Conservation (phyloP, 2,113 vertebrate genomes). For the Pleuronectes platessa region DNA sequence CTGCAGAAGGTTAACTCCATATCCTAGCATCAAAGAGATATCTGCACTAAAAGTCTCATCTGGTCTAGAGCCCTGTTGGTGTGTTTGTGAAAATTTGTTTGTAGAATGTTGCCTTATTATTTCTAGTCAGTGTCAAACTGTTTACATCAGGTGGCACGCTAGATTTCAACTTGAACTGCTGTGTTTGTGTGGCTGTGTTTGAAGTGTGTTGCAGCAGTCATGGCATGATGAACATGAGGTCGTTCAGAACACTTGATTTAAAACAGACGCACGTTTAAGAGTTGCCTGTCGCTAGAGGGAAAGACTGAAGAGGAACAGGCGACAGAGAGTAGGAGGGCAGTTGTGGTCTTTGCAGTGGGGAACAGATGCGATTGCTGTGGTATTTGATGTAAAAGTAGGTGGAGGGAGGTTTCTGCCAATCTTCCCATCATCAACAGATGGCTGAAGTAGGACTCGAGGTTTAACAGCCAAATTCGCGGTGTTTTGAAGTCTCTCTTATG, state of each 20-base stretch:
- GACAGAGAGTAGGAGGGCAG: conserved; percentile 41
- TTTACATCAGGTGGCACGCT: background rate
- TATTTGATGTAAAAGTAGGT: conserved; percentile 35
- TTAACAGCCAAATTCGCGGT: conserved; percentile 12
- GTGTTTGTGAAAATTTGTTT: background rate
- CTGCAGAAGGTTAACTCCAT: background rate
- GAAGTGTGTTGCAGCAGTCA: conserved; percentile 25
- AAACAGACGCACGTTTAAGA: conserved; percentile 65
- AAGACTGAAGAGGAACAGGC: conserved; percentile 38
- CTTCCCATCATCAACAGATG: background rate
- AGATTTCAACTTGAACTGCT: background rate
- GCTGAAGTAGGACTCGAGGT: conserved; percentile 18
- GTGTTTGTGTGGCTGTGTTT: conserved; percentile 15
- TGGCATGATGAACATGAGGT: conserved; percentile 50
- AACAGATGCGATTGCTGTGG: conserved; percentile 41
- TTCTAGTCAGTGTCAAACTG: too few species aligned
- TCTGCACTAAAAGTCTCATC: background rate
- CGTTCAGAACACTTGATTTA: conserved; percentile 67
- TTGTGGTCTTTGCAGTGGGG: conserved; percentile 43
- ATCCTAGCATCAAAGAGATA: background rate
- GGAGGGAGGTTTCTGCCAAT: conserved; percentile 29
- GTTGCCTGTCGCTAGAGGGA: conserved; percentile 40
- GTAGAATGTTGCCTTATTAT: background rate
- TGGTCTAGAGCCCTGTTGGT: background rate
- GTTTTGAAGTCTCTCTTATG: conserved; percentile 1